These are phyloP conservation scores for Columba guinea DNA, from an alignment of 2,797 vertebrate species.

Conservation along the genomic window DNA sequence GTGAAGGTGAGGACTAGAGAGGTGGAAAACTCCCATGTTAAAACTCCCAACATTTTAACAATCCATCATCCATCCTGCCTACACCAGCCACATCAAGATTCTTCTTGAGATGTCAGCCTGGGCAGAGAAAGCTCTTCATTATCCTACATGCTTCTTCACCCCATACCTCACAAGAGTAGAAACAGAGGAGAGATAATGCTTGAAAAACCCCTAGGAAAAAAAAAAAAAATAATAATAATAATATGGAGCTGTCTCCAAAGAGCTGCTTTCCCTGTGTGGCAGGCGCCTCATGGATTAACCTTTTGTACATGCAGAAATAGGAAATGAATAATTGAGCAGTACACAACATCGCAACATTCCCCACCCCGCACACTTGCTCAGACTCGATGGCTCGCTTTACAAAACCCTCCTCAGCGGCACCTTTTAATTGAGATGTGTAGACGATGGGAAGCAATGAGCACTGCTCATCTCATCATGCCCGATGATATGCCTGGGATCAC, in stretches of 20 bases:
- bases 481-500: neutral
- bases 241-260: constrained; percentile 57
- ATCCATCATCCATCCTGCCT: neutral
- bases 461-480: neutral
- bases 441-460: neutral
- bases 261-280: constrained; percentile 55
- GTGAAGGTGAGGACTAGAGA: neutral
- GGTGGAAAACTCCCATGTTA: neutral
- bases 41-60: neutral
- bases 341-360: neutral
- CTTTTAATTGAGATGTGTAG: neutral
- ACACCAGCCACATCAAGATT: neutral
- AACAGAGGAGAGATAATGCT: constrained; percentile 55
- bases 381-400: neutral
- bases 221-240: neutral
- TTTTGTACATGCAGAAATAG: constrained; percentile 54
- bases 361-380: neutral
- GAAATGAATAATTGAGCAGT: constrained; percentile 64
- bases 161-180: neutral
- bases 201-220: constrained; percentile 15
- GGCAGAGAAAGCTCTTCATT: constrained; percentile 6
- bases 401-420: neutral
- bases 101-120: neutral
- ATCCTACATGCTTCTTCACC: neutral
- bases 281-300: constrained; percentile 63